A percentile compares a stretch with the other conserved stretches of the same genome.
These are phyloP conservation scores for Drosophila leonis DNA, from an alignment of 2,888 invertebrate genomes.

Conservation along the genomic window DNA sequence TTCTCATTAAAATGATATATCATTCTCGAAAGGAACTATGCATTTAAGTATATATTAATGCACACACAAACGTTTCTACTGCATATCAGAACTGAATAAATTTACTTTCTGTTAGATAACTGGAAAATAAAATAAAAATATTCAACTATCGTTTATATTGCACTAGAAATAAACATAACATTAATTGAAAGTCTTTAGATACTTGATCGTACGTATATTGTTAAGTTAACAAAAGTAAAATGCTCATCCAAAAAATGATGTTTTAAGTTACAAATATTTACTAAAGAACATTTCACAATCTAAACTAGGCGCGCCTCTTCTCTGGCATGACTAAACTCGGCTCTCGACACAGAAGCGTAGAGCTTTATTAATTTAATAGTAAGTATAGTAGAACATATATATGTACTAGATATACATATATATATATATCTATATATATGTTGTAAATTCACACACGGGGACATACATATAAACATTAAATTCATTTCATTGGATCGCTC, in stretches of 20 bases:
- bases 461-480: slow-evolving; percentile 37
- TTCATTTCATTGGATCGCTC: slow-evolving; percentile 30
- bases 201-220: slow-evolving; percentile 45
- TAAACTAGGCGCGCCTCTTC: slow-evolving; percentile 45
- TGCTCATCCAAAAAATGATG: slow-evolving; percentile 34
- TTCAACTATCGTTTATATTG: slow-evolving; percentile 46
- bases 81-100: slow-evolving; percentile 17
- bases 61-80: slow-evolving; percentile 8
- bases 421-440: slow-evolving; percentile 12
- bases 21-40: slow-evolving; percentile 38
- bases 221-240: slow-evolving; percentile 38
- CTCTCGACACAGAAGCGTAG: slow-evolving; percentile 12
- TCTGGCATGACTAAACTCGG: slow-evolving; percentile 37
- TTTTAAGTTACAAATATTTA: slow-evolving; percentile 31
- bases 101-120: slow-evolving; percentile 10
- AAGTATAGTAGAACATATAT: slow-evolving; percentile 33
- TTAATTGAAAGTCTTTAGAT: slow-evolving; percentile 35
- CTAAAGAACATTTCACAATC: slow-evolving; percentile 46
- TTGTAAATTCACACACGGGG: slow-evolving; percentile 28
- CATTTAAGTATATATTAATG: slow-evolving; percentile 12
- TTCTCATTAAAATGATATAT: slow-evolving; percentile 28
- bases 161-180: slow-evolving; percentile 44
- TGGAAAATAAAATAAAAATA: slow-evolving; percentile 11
- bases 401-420: slow-evolving; percentile 16
- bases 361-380: slow-evolving; percentile 31